Evolutionary conservation across 2,888 invertebrate genomes (phyloP).

Genomic region (Buathra laborator): DNA sequence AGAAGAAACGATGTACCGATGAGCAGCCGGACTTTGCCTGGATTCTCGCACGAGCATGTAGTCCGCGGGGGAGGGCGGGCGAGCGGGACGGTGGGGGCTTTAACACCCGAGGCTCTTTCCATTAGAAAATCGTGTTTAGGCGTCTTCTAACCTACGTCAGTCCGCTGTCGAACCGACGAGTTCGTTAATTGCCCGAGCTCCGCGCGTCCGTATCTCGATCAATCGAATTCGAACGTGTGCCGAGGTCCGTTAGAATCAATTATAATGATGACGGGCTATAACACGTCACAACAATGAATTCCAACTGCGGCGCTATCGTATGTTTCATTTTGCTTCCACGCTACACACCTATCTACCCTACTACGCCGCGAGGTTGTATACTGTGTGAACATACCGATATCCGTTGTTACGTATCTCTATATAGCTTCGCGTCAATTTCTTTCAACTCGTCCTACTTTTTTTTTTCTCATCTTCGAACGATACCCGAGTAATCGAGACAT

Average conservation of each 20-base stretch:
- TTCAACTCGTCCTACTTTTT: not conserved
- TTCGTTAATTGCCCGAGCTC: slow-evolving; percentile 64
- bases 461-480: not conserved
- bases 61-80: not conserved
- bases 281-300: slow-evolving; percentile 71
- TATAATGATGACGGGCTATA: slow-evolving; percentile 80
- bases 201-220: slow-evolving; percentile 77
- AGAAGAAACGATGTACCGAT: not conserved
- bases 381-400: not conserved
- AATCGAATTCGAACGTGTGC: slow-evolving; percentile 70
- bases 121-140: slow-evolving; percentile 66
- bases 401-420: not conserved
- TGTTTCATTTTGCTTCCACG: not conserved
- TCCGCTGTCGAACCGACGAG: slow-evolving; percentile 56
- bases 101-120: slow-evolving; percentile 60
- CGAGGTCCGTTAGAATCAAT: slow-evolving; percentile 80
- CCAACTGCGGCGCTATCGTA: not conserved
- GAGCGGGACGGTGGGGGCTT: slow-evolving; percentile 16
- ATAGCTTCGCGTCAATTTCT: slow-evolving; percentile 14
- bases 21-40: slow-evolving; percentile 16
- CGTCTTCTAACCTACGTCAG: slow-evolving; percentile 65
- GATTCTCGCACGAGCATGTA: slow-evolving; percentile 52
- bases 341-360: not conserved
- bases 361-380: no score
- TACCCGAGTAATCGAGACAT: not conserved